Evolutionary conservation across 2,113 vertebrate genomes (phyloP).

Genomic region (Aldabrachelys gigantea): DNA sequence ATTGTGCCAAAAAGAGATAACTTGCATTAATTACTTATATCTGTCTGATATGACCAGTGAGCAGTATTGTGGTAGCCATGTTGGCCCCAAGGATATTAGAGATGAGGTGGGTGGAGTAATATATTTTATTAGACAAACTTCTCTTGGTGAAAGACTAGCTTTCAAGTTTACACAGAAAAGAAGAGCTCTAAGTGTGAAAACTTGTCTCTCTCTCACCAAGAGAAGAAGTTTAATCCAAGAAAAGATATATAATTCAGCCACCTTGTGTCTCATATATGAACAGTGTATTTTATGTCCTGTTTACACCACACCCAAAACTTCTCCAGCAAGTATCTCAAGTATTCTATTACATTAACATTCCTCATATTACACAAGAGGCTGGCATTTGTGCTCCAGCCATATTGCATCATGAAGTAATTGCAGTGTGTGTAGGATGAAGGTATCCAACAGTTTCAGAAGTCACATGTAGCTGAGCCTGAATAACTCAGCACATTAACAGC

Average conservation of each 20-base stretch:
- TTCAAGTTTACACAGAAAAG: not conserved
- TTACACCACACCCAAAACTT: not conserved
- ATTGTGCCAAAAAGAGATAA: fast-evolving
- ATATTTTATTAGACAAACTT: not conserved
- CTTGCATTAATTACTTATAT: not conserved
- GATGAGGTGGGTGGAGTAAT: not conserved
- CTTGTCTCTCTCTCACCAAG: not conserved
- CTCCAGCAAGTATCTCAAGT: not conserved
- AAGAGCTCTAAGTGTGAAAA: not conserved
- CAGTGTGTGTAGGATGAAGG: not conserved
- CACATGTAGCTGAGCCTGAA: not conserved
- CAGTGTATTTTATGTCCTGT: not conserved
- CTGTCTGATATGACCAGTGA: not conserved
- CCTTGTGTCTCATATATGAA: not conserved
- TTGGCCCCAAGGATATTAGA: not conserved
- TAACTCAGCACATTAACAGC: not conserved
- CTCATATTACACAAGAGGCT: not conserved
- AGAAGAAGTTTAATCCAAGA: not conserved
- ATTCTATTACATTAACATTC: not conserved
- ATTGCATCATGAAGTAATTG: not conserved
- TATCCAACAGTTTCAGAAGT: not conserved
- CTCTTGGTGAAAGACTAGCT: not conserved
- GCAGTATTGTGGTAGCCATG: not conserved
- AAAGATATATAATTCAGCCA: not conserved
- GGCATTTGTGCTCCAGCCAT: not conserved